Conservation (phyloP, 2,797 vertebrate genomes). For the Tapirus indicus region DNA sequence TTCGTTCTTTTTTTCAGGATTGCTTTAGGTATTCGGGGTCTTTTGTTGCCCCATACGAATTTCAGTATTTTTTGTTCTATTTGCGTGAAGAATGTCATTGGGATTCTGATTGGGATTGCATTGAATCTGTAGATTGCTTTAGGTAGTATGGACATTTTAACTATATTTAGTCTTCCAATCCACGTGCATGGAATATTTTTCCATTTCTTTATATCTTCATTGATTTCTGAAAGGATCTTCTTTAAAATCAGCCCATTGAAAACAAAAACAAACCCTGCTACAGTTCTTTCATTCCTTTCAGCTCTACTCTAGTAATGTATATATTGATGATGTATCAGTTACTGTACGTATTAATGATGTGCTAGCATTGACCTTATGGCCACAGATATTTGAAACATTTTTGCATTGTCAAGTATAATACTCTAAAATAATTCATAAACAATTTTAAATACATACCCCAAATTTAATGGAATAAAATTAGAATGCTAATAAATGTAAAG, state of each 20-base stretch:
- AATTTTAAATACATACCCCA: slow-evolving; percentile 40
- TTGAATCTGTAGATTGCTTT: too few relatives aligned
- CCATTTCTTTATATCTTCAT: too few relatives aligned
- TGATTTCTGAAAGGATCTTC: background rate
- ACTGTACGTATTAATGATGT: background rate
- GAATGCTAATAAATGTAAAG: background rate
- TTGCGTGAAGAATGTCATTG: too few relatives aligned
- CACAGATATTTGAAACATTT: slow-evolving; percentile 18
- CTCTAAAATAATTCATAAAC: background rate
- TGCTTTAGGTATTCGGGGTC: too few relatives aligned
- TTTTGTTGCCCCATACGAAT: too few relatives aligned
- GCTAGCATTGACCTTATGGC: background rate
- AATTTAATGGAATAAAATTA: slow-evolving; percentile 16
- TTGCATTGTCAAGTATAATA: slow-evolving; percentile 26
- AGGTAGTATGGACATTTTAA: too few relatives aligned
- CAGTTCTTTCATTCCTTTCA: background rate
- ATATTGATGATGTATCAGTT: background rate
- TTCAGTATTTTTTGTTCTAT: too few relatives aligned
- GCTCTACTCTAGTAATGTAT: background rate
- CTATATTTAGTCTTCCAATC: too few relatives aligned
- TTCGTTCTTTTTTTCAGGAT: too few relatives aligned
- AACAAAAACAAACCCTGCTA: background rate
- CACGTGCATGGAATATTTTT: too few relatives aligned
- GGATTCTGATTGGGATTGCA: too few relatives aligned
- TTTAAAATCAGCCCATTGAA: background rate